These are phyloP conservation scores for Poecilia wingei DNA, from an alignment of 2,797 vertebrate species.

Conservation along the genomic window DNA sequence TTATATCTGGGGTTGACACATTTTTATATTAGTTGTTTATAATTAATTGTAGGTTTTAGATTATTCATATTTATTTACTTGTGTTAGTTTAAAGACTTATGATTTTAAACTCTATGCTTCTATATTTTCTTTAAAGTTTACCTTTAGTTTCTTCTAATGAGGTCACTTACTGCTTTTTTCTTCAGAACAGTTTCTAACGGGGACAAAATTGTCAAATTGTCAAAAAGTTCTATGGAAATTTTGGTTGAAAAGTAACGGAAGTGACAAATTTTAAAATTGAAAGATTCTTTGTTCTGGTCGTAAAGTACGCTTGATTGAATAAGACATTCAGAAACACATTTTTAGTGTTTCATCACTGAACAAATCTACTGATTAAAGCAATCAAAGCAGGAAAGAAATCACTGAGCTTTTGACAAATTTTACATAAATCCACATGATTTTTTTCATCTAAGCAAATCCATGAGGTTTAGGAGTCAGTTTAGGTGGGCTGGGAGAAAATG, in stretches of 20 bases:
- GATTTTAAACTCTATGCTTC: not conserved
- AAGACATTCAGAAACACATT: not conserved
- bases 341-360: constrained; percentile 1
- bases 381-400: constrained; percentile 1
- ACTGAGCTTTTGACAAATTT: not conserved
- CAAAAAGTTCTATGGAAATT: not conserved
- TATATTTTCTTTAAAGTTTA: not conserved
- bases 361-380: constrained; percentile 7
- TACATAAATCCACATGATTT: not conserved
- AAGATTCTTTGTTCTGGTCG: not conserved
- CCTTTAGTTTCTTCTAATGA: not conserved
- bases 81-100: not conserved
- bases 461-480: not conserved
- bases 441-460: not conserved
- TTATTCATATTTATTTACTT: not conserved
- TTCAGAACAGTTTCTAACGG: not conserved
- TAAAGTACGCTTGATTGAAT: constrained; percentile 1
- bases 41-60: not conserved
- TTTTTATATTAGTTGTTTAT: not conserved
- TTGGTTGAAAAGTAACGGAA: not conserved
- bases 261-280: not conserved
- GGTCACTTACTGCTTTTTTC: not conserved
- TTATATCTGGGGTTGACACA: not conserved
- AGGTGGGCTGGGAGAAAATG: not conserved
- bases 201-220: not conserved